Percentiles rank a stretch among this genome's conserved stretches.
These are phyloP conservation scores for Leptopilina drosophilae DNA, from an alignment of 2,888 invertebrate species.

Conservation along the genomic window DNA sequence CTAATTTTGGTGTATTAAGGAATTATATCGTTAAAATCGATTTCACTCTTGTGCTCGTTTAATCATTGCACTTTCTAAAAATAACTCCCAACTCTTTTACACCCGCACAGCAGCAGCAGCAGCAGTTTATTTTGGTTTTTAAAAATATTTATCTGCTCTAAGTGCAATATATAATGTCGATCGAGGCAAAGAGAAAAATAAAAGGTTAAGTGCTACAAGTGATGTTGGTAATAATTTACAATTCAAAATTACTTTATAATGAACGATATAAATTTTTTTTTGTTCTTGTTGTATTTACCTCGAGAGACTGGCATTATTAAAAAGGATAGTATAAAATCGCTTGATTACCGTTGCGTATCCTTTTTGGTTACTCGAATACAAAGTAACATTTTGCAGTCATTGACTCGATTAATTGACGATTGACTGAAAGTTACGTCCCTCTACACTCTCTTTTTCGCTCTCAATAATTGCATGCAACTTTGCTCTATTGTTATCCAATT, in stretches of 20 bases:
- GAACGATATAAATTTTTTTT: background rate
- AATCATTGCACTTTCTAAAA: constrained; percentile 31
- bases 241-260: background rate
- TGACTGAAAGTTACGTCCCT: constrained; percentile 41
- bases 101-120: constrained; percentile 25
- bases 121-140: too few relatives aligned
- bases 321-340: constrained; percentile 1
- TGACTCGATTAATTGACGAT: constrained; percentile 28
- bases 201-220: background rate
- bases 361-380: constrained; percentile 11
- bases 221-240: background rate
- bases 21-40: constrained; percentile 22
- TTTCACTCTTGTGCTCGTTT: constrained; percentile 26
- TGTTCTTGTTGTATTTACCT: background rate
- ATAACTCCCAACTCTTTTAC: constrained; percentile 36
- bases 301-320: background rate
- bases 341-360: constrained; percentile 25
- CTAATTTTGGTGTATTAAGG: background rate
- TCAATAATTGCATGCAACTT: constrained; percentile 4
- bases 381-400: constrained; percentile 28
- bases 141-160: background rate
- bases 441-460: constrained; percentile 12
- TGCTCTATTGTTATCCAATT: constrained; percentile 23
- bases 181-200: background rate
- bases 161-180: background rate